Evolutionary conservation across 2,888 invertebrate genomes (phyloP).

Genomic region (Leucophenga maculata): DNA sequence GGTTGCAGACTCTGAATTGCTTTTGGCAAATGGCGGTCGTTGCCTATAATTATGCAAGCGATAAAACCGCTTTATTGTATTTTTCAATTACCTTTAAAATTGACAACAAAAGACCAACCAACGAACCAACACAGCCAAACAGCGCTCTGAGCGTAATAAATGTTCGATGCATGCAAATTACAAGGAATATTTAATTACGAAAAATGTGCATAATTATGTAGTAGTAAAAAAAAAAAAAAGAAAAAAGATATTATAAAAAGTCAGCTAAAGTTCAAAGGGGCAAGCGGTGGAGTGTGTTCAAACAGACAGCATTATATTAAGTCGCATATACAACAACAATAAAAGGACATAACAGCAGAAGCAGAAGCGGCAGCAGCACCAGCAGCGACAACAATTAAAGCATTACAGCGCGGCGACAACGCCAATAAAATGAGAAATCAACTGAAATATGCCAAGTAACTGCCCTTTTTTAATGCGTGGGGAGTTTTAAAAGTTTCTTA

Average conservation of each 20-base stretch:
- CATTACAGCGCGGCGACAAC: too few relatives aligned
- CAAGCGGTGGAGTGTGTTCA: too few relatives aligned
- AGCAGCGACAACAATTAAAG: too few relatives aligned
- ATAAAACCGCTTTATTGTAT: constrained; percentile 62
- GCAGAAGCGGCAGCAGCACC: too few relatives aligned
- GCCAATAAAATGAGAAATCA: too few relatives aligned
- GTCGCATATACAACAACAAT: too few relatives aligned
- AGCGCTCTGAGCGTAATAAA: constrained; percentile 48
- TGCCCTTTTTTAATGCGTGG: too few relatives aligned
- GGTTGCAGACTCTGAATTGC: too few relatives aligned
- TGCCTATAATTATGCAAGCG: constrained; percentile 47
- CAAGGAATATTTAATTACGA: constrained; percentile 70
- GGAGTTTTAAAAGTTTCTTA: too few relatives aligned
- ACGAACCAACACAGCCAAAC: not conserved
- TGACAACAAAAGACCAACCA: constrained; percentile 56
- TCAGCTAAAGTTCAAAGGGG: not conserved
- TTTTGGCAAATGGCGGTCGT: not conserved
- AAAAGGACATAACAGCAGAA: too few relatives aligned
- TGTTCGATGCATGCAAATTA: constrained; percentile 62
- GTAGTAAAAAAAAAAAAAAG: not conserved
- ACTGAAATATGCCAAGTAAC: too few relatives aligned
- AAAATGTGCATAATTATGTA: constrained; percentile 68
- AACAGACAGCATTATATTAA: too few relatives aligned
- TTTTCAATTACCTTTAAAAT: constrained; percentile 66
- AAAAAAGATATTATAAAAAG: not conserved